These are phyloP conservation scores for Thalassophryne amazonica DNA, from an alignment of 2,797 vertebrate genomes.

Conservation along the genomic window DNA sequence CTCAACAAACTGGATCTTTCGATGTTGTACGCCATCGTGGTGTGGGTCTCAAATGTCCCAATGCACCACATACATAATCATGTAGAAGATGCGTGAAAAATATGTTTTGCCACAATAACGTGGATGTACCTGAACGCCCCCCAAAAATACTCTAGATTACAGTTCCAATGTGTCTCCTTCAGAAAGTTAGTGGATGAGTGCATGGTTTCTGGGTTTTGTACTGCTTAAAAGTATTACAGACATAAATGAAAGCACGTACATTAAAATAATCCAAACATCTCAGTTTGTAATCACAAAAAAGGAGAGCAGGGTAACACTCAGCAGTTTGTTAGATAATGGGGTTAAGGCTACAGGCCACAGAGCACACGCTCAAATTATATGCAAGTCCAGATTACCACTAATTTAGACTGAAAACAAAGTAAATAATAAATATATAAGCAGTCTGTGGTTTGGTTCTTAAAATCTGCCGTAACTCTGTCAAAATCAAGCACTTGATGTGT, in stretches of 20 bases:
- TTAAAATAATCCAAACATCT: conserved; percentile 4
- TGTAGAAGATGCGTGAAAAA: too few species aligned
- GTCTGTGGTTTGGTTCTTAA: neutral
- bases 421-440: neutral
- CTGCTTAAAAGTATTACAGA: too few species aligned
- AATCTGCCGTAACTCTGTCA: neutral
- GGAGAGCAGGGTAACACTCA: neutral
- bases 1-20: too few species aligned
- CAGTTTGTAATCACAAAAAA: neutral
- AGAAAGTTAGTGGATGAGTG: too few species aligned
- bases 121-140: too few species aligned
- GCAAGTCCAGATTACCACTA: neutral
- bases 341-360: neutral
- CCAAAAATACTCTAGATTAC: too few species aligned
- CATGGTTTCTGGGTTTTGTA: too few species aligned
- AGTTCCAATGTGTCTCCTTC: too few species aligned
- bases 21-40: too few species aligned
- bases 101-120: too few species aligned
- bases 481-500: neutral
- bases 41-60: too few species aligned
- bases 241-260: neutral
- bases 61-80: too few species aligned
- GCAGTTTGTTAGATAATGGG: conserved; percentile 1
- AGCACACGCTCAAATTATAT: neutral
- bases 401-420: neutral